phyloP scores from a whole-genome alignment of 2,888 invertebrate genomes.

The Hirtodrosophila duncani region DNA sequence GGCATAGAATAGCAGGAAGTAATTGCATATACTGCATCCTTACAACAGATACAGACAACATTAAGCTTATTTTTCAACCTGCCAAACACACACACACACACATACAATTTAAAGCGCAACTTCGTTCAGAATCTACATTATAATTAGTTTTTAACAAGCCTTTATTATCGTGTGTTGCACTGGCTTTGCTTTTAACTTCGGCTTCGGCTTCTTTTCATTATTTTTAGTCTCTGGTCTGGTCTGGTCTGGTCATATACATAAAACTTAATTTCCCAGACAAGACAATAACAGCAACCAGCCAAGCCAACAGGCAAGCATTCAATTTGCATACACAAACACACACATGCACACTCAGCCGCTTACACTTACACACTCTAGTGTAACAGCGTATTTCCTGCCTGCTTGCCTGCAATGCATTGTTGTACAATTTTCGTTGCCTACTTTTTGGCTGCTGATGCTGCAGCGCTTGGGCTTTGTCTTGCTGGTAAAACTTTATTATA shows the following conservation, averaged over 20 bases:
- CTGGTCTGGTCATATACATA: slow-evolving; percentile 6
- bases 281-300: not conserved
- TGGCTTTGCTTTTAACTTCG: not conserved
- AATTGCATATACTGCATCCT: no score
- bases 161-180: slow-evolving; percentile 9
- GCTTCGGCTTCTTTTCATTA: not conserved
- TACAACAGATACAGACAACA: no score
- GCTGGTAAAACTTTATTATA: slow-evolving; percentile 13
- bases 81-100: no score
- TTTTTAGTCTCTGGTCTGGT: not conserved
- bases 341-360: not conserved
- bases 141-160: slow-evolving; percentile 4
- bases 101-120: no score
- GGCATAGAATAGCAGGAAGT: no score
- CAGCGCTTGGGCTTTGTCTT: not conserved
- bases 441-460: slow-evolving; percentile 15
- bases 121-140: no score
- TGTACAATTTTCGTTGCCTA: slow-evolving; percentile 14
- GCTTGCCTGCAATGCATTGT: slow-evolving; percentile 1
- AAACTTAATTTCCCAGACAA: slow-evolving; percentile 14
- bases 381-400: no score
- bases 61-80: slow-evolving; percentile 3
- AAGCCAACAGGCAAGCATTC: slow-evolving; percentile 6
- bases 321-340: slow-evolving; percentile 12
- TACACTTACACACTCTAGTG: not conserved